These are phyloP conservation scores for Halictus ligatus DNA, from an alignment of 2,888 invertebrate species.

Conservation along the genomic window DNA sequence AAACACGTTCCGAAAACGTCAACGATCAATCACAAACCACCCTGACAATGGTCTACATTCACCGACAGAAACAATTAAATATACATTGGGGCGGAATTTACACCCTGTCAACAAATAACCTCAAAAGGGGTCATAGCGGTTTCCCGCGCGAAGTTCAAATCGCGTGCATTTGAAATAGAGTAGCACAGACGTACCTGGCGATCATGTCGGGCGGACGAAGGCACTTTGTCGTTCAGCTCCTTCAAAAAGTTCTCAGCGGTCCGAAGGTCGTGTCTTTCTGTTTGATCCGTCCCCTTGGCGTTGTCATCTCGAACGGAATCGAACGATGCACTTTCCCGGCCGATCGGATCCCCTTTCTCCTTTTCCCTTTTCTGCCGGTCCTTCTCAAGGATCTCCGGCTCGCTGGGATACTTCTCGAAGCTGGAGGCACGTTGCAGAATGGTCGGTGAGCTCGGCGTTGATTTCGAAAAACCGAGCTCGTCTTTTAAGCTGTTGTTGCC, in stretches of 20 bases:
- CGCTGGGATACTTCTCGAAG: slow-evolving; percentile 78
- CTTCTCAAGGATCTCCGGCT: slow-evolving; percentile 74
- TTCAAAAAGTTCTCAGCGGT: slow-evolving; percentile 70
- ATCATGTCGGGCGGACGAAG: slow-evolving; percentile 56
- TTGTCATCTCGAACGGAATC: slow-evolving; percentile 65
- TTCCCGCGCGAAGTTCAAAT: not conserved
- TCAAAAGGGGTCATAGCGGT: not conserved
- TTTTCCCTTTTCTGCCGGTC: slow-evolving; percentile 63
- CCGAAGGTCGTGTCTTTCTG: slow-evolving; percentile 19
- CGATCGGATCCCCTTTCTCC: slow-evolving; percentile 62
- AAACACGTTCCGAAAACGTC: too few relatives aligned
- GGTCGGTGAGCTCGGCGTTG: slow-evolving; percentile 75
- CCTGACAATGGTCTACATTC: too few relatives aligned
- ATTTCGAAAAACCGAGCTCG: slow-evolving; percentile 70
- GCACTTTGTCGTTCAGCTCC: slow-evolving; percentile 75
- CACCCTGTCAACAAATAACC: not conserved
- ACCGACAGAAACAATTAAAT: too few relatives aligned
- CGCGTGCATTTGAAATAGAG: not conserved
- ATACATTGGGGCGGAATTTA: too few relatives aligned
- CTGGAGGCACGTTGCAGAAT: slow-evolving; percentile 72
- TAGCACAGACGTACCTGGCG: slow-evolving; percentile 56
- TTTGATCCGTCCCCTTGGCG: slow-evolving; percentile 17
- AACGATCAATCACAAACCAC: too few relatives aligned
- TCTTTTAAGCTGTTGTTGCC: slow-evolving; percentile 71
- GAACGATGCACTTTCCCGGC: slow-evolving; percentile 53